Percentiles rank a stretch among this genome's conserved stretches.
Evolutionary conservation across 2,113 vertebrate species (phyloP).

Genomic region (Piliocolobus tephrosceles): DNA sequence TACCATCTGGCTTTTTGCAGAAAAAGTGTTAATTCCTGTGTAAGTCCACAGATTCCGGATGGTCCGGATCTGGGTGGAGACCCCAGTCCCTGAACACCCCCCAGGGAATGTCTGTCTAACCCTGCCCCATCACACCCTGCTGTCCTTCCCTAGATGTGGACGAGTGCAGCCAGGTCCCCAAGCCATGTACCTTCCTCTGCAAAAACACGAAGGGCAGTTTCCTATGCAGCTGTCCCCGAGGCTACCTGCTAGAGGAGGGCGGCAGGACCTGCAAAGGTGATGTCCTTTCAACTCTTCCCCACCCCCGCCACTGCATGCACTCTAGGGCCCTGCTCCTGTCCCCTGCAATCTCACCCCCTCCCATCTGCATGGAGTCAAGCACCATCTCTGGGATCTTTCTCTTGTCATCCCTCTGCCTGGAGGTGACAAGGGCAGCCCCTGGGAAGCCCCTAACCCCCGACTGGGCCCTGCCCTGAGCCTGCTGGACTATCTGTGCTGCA

Average conservation of each 20-base stretch:
- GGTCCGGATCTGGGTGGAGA: not conserved
- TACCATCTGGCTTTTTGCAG: not conserved
- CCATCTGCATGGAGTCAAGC: not conserved
- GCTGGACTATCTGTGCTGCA: conserved; percentile 50
- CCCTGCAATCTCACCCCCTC: accelerated
- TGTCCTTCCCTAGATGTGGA: conserved; percentile 88
- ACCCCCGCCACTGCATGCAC: accelerated
- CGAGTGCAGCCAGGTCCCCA: conserved; percentile 93
- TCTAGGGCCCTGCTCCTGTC: not conserved
- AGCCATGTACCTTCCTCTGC: conserved; percentile 95
- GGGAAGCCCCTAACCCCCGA: not conserved
- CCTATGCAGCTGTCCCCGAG: conserved; percentile 94
- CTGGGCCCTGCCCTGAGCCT: not conserved
- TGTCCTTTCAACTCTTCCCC: not conserved
- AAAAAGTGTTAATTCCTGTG: not conserved
- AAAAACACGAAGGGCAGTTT: conserved; percentile 97
- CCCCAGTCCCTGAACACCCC: not conserved
- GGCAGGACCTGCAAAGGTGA: conserved; percentile 96
- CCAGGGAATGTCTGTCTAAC: not conserved
- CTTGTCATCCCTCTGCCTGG: not conserved
- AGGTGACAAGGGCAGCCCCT: not conserved
- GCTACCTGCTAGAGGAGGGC: conserved; percentile 93
- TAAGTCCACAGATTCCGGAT: not conserved
- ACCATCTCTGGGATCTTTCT: not conserved
- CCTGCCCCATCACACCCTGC: not conserved